Conservation (phyloP, 2,888 invertebrate genomes). For the Sarcophaga variegata region DNA sequence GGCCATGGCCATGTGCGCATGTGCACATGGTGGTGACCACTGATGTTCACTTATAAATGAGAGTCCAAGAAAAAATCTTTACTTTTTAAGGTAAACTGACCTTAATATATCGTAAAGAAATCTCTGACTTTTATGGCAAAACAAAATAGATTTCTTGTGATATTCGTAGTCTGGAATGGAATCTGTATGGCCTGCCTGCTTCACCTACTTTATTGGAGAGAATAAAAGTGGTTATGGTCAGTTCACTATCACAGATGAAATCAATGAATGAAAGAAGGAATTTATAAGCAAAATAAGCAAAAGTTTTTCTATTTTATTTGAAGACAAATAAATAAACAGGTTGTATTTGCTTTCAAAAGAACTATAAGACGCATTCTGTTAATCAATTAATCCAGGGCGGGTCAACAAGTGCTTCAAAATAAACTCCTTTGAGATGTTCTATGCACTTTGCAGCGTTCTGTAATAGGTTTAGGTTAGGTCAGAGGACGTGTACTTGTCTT, state of each 20-base stretch:
- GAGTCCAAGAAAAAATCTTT: neutral
- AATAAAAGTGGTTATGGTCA: constrained; percentile 40
- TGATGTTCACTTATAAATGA: neutral
- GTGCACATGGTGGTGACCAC: constrained; percentile 33
- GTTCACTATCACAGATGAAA: neutral
- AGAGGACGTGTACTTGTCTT: too few relatives aligned
- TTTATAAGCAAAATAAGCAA: neutral
- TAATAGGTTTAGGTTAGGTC: too few relatives aligned
- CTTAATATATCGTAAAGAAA: constrained; percentile 50
- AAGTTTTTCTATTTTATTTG: neutral
- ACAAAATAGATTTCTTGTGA: constrained; percentile 6
- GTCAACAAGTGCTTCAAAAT: too few relatives aligned
- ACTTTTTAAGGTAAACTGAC: constrained; percentile 45
- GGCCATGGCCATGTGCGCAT: too few relatives aligned
- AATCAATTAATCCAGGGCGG: too few relatives aligned
- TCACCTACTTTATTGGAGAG: constrained; percentile 28
- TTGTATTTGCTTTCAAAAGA: too few relatives aligned
- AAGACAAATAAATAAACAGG: too few relatives aligned
- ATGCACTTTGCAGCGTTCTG: too few relatives aligned
- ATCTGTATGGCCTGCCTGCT: constrained; percentile 14
- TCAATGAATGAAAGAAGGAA: too few relatives aligned
- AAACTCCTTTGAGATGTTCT: too few relatives aligned
- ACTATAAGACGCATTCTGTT: too few relatives aligned
- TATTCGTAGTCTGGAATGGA: neutral
- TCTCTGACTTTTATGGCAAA: constrained; percentile 40